Evolutionary conservation across 2,888 invertebrate species (phyloP).

Genomic region (Leucoptera coffeella): DNA sequence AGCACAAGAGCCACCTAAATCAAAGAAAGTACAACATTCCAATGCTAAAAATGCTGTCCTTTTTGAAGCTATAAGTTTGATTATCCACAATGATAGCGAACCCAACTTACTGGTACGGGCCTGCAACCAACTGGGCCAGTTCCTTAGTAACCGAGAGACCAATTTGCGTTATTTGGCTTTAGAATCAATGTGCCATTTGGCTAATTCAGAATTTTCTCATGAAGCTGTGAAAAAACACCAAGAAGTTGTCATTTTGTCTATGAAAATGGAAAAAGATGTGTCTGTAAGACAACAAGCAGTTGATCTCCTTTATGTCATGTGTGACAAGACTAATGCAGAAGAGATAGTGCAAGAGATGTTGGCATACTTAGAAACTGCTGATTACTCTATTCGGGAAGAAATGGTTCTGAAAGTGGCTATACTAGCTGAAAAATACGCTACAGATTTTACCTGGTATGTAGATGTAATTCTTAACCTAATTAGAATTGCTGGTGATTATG

Average conservation of each 20-base stretch:
- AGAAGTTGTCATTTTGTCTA: constrained; percentile 96
- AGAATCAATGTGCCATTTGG: constrained; percentile 98
- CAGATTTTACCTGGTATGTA: constrained; percentile 97
- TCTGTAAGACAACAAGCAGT: constrained; percentile 97
- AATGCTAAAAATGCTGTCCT: constrained; percentile 99
- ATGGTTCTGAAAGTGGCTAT: constrained; percentile 99
- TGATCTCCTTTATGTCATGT: constrained; percentile 98
- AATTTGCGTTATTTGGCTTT: constrained; percentile 96
- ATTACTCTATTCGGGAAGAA: constrained; percentile 99
- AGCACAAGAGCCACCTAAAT: constrained; percentile 98
- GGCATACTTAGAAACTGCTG: constrained; percentile 97
- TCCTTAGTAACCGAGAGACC: constrained; percentile 94
- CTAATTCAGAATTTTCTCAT: constrained; percentile 98
- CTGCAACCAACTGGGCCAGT: constrained; percentile 98
- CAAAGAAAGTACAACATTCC: constrained; percentile 99
- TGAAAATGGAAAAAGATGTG: constrained; percentile 99
- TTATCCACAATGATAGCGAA: constrained; percentile 98
- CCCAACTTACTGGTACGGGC: constrained; percentile 94
- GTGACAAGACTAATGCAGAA: constrained; percentile 97
- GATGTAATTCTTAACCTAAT: constrained; percentile 98
- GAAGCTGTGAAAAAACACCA: constrained; percentile 99
- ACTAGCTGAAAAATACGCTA: constrained; percentile 97
- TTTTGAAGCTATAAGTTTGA: constrained; percentile 98
- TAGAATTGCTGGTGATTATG: constrained; percentile 98
- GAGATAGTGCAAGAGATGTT: constrained; percentile 99